Base-by-base conservation (phyloP, 1,140 invertebrate genomes). In the Procambarus clarkii region DNA sequence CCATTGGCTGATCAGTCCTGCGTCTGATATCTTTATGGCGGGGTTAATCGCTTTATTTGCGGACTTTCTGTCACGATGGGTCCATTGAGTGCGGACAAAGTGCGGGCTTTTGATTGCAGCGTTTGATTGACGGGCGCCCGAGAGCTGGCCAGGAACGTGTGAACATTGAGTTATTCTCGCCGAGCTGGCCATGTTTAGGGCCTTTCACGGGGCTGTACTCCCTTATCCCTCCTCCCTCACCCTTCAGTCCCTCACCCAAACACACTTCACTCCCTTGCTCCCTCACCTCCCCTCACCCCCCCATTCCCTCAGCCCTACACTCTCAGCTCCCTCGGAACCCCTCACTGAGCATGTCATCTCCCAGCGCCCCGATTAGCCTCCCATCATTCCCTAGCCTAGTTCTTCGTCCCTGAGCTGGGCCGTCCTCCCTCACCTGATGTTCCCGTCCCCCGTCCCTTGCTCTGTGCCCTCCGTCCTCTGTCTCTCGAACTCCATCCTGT, bases 41-140 rank as follows among this genome's bases (percentile, higher is more conserved):
- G 79, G 87, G 87, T 89, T 89, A 89, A 89, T 89, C 69, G 87
- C 79, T 89, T 82, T 89, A 83, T 89, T 89, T 89, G 87, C 46
- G n/a, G 87, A 50, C 78, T 89, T 89, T 89, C 87, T 89, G 87
- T 89, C 78, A 76, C 79, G 87, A 45, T 89, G 87, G 87, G 45
- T 11, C 87, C 87, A 89, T 89, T 89, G 79, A 89, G 69, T 46
- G 45, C 64, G 58, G 69, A 89, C 87, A 89, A 82, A 89, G 87
- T 82, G 77, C 18, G 79, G 34, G 69, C 87, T 82, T 89, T 89
- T 89, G 87, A 89, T 89, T 89, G 87, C 87, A 89, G 21, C 77
- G 64, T 69, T 50, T 89, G 87, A 89, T 89, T 89, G 87, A 89
- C 87, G 54, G 79, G 87, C 79, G 79, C 34, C 78, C 79, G 44